Evolutionary conservation across 2,113 vertebrate genomes (phyloP).

Genomic region (Microtus montanus): DNA sequence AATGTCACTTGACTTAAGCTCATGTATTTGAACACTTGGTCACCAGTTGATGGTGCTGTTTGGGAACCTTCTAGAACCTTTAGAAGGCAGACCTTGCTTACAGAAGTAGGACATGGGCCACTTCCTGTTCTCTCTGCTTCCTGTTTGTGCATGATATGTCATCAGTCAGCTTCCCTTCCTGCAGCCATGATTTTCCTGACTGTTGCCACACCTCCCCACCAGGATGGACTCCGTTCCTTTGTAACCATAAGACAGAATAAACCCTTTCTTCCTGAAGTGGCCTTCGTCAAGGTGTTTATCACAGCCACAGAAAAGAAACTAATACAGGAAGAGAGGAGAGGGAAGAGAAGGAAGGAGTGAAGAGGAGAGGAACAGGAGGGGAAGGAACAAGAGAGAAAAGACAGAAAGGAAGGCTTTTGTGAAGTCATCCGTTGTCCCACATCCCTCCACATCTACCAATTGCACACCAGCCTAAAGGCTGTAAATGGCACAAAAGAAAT

Average conservation of each 20-base stretch:
- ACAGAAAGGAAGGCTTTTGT: background rate
- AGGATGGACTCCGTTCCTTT: background rate
- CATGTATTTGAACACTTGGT: background rate
- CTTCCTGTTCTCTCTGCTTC: background rate
- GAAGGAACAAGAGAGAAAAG: too few species aligned
- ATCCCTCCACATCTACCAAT: background rate
- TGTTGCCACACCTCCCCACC: background rate
- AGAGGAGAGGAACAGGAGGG: accelerated
- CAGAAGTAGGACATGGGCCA: background rate
- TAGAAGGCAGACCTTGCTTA: background rate
- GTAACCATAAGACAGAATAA: background rate
- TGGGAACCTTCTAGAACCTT: background rate
- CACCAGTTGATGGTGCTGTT: background rate
- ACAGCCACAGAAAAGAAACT: background rate
- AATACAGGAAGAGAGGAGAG: background rate
- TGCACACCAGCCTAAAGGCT: background rate
- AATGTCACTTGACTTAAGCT: background rate
- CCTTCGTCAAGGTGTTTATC: background rate
- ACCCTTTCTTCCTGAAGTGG: background rate
- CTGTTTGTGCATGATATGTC: background rate
- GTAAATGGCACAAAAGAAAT: slow-evolving; percentile 9
- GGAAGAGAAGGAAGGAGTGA: too few species aligned
- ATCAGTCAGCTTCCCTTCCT: background rate
- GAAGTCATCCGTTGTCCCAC: background rate
- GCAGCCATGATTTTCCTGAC: background rate